A percentile compares a stretch with the other conserved stretches of the same genome.
These are phyloP conservation scores for Zaprionus vittiger DNA, from an alignment of 1,140 invertebrate species.

Conservation along the genomic window DNA sequence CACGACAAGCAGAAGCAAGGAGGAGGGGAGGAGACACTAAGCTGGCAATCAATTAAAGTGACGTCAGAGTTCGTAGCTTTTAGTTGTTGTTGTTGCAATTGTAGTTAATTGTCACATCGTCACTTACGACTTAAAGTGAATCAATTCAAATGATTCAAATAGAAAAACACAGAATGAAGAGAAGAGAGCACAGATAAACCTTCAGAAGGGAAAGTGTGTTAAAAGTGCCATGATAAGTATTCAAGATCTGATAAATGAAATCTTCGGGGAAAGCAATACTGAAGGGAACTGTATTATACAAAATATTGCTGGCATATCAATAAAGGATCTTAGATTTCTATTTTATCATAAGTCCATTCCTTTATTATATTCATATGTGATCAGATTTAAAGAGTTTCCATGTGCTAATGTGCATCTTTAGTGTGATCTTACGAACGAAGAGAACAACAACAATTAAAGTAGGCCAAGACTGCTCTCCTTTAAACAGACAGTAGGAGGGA, in stretches of 20 bases:
- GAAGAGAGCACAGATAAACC: not conserved
- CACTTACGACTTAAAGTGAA: constrained; percentile 11
- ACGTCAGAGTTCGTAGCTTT: constrained; percentile 15
- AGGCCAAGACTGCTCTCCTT: not conserved
- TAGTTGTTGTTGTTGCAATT: not conserved
- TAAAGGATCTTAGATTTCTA: too few species aligned
- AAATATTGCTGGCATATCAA: too few species aligned
- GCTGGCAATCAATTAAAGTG: constrained; percentile 51
- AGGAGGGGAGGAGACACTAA: constrained; percentile 9
- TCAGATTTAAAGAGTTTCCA: too few species aligned
- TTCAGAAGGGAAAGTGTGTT: too few species aligned
- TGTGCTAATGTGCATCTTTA: too few species aligned
- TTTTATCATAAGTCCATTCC: too few species aligned
- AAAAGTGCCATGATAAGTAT: too few species aligned
- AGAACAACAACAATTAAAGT: not conserved
- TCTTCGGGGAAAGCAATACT: too few species aligned
- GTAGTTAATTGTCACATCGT: constrained; percentile 2
- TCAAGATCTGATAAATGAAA: too few species aligned
- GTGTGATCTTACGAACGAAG: not conserved
- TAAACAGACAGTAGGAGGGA: not conserved
- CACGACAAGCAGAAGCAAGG: not conserved
- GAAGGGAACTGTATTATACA: too few species aligned
- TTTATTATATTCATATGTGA: too few species aligned
- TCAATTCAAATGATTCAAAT: not conserved
- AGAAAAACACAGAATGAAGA: not conserved